Percentiles rank a stretch among this genome's conserved stretches.
These are phyloP conservation scores for Loriculus beryllinus DNA, from an alignment of 2,797 vertebrate genomes.

Conservation along the genomic window DNA sequence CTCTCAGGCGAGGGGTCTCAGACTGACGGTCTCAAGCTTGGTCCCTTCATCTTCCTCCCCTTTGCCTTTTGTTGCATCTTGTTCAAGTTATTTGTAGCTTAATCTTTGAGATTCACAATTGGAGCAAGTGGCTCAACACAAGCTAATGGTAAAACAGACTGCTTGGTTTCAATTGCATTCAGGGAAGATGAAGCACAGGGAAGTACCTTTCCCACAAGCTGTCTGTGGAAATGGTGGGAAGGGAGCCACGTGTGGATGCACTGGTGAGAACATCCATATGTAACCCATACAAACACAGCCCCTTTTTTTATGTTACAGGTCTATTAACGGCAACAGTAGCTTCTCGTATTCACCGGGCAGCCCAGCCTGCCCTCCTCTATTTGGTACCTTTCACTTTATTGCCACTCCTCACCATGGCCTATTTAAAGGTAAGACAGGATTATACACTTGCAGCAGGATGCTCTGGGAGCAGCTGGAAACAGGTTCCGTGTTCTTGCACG, in stretches of 20 bases:
- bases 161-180: not conserved
- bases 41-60: not conserved
- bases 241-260: not conserved
- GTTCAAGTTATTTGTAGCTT: not conserved
- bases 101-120: not conserved
- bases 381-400: constrained; percentile 98
- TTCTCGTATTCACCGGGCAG: constrained; percentile 96
- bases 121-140: not conserved
- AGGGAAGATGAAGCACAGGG: not conserved
- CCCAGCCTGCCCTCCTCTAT: constrained; percentile 97
- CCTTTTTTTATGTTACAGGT: constrained; percentile 68
- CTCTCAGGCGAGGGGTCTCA: not conserved
- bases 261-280: not conserved
- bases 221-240: not conserved
- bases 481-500: not conserved
- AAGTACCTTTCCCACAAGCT: not conserved
- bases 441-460: not conserved
- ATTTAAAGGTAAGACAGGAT: constrained; percentile 88
- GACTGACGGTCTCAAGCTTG: not conserved
- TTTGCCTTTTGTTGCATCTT: not conserved
- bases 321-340: constrained; percentile 97
- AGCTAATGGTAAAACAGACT: not conserved
- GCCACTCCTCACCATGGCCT: constrained; percentile 99
- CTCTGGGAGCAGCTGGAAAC: not conserved
- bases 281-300: not conserved